Conservation (phyloP, 2,113 vertebrate species). For the Spilogale gracilis region DNA sequence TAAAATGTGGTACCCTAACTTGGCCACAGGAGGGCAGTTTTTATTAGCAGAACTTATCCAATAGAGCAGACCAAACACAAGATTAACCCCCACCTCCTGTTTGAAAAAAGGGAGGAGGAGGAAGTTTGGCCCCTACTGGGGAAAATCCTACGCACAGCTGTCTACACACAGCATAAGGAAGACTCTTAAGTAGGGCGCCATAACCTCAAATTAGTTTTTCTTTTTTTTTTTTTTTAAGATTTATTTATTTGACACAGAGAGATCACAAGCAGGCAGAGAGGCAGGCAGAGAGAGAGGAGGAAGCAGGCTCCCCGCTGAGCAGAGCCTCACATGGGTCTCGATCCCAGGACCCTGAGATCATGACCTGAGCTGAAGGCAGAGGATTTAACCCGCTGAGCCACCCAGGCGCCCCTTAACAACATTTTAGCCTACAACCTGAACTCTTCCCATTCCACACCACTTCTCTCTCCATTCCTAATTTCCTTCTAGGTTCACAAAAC, state of each 20-base stretch:
- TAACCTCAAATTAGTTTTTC: background rate
- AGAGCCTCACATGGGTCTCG: too few species aligned
- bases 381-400: too few species aligned
- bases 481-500: background rate
- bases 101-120: background rate
- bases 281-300: too few species aligned
- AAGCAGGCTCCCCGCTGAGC: too few species aligned
- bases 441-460: background rate
- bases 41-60: background rate
- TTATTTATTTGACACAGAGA: too few species aligned
- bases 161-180: background rate
- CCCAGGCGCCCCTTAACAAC: background rate
- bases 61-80: background rate
- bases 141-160: background rate
- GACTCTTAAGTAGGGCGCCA: background rate
- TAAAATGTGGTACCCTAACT: background rate
- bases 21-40: slow-evolving; percentile 43
- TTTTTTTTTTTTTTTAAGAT: background rate
- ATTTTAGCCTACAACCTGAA: background rate
- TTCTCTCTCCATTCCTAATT: background rate
- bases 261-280: too few species aligned
- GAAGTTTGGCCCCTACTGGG: background rate
- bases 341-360: too few species aligned
- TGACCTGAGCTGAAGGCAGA: too few species aligned
- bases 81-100: background rate